These are phyloP conservation scores for Dichetophora obliterata DNA, from an alignment of 2,888 invertebrate species.

Conservation along the genomic window DNA sequence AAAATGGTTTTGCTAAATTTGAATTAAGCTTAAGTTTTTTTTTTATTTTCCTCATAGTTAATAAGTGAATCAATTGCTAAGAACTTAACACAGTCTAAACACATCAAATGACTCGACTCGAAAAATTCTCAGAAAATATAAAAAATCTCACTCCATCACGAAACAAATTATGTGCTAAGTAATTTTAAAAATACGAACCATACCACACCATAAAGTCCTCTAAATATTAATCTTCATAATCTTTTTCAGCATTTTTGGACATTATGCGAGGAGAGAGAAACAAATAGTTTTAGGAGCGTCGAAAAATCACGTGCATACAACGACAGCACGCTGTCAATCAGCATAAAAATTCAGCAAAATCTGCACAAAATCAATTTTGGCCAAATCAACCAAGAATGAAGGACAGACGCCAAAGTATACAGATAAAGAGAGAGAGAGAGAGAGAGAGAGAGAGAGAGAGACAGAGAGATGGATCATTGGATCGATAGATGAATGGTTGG, in stretches of 20 bases:
- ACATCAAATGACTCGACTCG: too few relatives aligned
- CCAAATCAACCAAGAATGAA: constrained; percentile 15
- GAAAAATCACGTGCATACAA: neutral
- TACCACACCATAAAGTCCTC: neutral
- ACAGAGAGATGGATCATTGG: neutral
- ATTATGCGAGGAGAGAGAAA: neutral
- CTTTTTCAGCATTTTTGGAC: neutral
- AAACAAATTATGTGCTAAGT: too few relatives aligned
- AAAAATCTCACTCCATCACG: too few relatives aligned
- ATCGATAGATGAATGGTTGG: neutral
- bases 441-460: too few relatives aligned
- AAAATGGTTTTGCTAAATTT: too few relatives aligned
- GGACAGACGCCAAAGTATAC: neutral
- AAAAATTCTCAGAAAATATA: too few relatives aligned
- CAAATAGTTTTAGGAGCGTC: neutral
- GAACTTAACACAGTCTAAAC: too few relatives aligned
- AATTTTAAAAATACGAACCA: too few relatives aligned
- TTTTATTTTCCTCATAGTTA: too few relatives aligned
- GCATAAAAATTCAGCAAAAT: constrained; percentile 23
- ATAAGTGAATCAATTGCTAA: too few relatives aligned
- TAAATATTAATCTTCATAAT: neutral
- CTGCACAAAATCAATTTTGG: constrained; percentile 28
- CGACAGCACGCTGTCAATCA: constrained; percentile 23
- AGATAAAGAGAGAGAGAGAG: too few relatives aligned
- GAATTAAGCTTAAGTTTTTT: too few relatives aligned